Evolutionary conservation across 2,113 vertebrate species (phyloP), one percentile per base, ranked within the genome.

Genomic region (Pseudolaguvia tuberculata): DNA sequence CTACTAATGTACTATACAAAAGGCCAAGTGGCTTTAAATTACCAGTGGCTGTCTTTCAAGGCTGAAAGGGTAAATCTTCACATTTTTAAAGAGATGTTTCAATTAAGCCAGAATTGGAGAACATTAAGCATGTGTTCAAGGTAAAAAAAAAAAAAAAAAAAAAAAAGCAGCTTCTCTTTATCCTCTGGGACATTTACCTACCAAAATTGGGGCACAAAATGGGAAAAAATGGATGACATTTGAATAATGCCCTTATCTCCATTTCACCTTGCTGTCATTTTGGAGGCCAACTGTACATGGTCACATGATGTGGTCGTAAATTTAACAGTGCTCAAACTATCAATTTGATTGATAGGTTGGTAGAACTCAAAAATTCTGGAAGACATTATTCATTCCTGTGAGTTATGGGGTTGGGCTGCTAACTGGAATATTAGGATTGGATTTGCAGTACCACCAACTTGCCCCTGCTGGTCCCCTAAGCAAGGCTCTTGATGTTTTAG

Each of bases 11-110:
- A 74, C 52, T 79, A 70, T 85, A 80, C 81, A 68, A 84, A 85
- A 85, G 81, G 83, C 76, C 83, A 79, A 85, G 85, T 78, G 78
- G 57, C 79, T 78, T 84, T 88, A 84, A 86, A 87, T 88, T 83
- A 85, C 83, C 69, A 20, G 79, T 76, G 82, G 82, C 72, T 77
- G 47, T 80, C 79, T 80, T 80, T 78, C 39, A 59, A 57, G 75
- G 82, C 79, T 47, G 76, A 82, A 82, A 78, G 82, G 78, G 51
- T 79, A 39, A 77, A 79, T 74, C 76, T 84, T 83, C 83, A 82
- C 82, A 81, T 83, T 83, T 80, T 79, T 81, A 85, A 84, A 84
- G 79, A 75, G 68, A 85, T 80, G 84, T 85, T 87, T 88, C 85
- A 85, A 87, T 87, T 85, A 87, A 82, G 78, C 35, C 71, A 35